Conservation (phyloP, 2,888 invertebrate genomes). For the Antheraea yamamai region DNA sequence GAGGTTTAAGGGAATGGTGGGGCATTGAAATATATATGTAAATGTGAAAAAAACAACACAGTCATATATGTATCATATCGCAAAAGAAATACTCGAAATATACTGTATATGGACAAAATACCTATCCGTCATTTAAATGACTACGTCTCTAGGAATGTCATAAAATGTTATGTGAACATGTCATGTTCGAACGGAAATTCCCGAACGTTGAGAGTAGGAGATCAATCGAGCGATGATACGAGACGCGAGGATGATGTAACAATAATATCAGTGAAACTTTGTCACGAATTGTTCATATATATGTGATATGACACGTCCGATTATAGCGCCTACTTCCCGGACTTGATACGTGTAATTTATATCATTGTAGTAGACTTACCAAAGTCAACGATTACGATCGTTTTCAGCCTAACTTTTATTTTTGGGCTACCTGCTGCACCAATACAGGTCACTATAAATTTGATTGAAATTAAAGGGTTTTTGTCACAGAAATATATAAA, state of each 20-base stretch:
- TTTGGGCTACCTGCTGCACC: background rate
- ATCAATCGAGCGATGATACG: conserved; percentile 20
- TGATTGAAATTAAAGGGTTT: too few relatives aligned
- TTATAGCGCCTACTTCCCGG: background rate
- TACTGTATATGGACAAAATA: background rate
- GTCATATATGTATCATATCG: background rate
- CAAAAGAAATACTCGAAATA: background rate
- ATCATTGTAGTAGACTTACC: background rate
- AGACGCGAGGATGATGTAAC: conserved; percentile 16
- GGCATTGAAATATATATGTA: background rate
- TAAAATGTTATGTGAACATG: conserved; percentile 13
- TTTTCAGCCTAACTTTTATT: background rate
- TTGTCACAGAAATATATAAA: too few relatives aligned
- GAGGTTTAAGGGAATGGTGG: background rate
- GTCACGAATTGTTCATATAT: conserved; percentile 11
- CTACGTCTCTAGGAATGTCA: background rate
- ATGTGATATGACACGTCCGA: background rate
- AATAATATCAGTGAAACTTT: conserved; percentile 9
- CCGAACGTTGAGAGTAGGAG: conserved; percentile 16
- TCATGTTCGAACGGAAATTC: conserved; percentile 17
- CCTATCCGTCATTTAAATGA: background rate
- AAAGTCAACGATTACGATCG: background rate
- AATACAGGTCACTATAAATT: too few relatives aligned
- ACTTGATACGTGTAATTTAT: conserved; percentile 4
- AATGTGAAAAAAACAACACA: background rate